phyloP scores from a whole-genome alignment of 2,113 vertebrate genomes.

The Psephotus haematonotus region DNA sequence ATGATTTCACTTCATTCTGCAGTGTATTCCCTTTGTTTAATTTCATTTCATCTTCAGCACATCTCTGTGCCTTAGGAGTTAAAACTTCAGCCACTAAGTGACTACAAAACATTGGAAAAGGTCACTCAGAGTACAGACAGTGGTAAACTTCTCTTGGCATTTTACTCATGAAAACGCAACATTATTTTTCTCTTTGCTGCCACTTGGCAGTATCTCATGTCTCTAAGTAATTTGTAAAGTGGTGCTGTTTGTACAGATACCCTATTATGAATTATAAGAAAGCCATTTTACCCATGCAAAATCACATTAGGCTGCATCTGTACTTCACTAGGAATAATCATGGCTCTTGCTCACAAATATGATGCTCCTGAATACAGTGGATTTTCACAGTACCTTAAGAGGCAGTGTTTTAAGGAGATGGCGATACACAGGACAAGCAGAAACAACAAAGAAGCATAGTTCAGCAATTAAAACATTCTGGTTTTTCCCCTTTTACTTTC shows the following conservation, averaged over 20 bases:
- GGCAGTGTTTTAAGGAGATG: not conserved
- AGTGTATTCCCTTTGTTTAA: not conserved
- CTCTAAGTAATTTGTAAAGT: slow-evolving; percentile 4
- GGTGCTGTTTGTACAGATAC: not conserved
- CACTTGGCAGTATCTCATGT: not conserved
- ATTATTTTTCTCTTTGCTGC: slow-evolving; percentile 39
- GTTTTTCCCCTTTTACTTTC: not conserved
- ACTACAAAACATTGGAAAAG: not conserved
- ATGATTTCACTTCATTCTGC: not conserved
- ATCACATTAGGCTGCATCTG: not conserved
- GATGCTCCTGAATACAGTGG: not conserved
- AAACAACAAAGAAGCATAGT: not conserved
- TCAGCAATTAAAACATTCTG: not conserved
- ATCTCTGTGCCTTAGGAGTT: not conserved
- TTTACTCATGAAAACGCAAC: not conserved
- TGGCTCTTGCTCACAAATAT: not conserved
- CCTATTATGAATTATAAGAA: not conserved
- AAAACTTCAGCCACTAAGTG: not conserved
- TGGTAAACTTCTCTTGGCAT: not conserved
- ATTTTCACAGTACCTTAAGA: not conserved
- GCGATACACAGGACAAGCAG: not conserved
- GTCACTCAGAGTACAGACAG: not conserved
- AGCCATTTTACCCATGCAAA: not conserved
- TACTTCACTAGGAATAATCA: not conserved
- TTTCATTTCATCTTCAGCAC: not conserved